phyloP scores from a whole-genome alignment of 92 coral and sea anemone genomes.

The Zoanthus solanderi region DNA sequence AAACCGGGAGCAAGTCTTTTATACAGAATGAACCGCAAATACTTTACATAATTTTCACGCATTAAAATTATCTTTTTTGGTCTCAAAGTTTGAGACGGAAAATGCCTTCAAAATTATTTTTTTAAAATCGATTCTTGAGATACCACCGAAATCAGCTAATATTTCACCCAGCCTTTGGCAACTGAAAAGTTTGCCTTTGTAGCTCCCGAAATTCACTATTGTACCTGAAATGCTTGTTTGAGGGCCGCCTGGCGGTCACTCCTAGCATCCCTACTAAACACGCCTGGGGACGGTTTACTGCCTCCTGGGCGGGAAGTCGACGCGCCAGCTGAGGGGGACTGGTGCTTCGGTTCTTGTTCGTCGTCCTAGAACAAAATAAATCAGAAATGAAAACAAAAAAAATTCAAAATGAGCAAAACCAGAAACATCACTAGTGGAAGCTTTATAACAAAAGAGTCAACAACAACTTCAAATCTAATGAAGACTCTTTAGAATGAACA shows the following conservation, averaged over 20 bases:
- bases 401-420: background rate
- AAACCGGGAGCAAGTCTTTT: background rate
- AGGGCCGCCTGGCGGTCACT: constrained; percentile 89
- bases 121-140: too few species aligned
- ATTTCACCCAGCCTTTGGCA: background rate
- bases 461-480: background rate
- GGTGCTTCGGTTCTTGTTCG: constrained; percentile 25
- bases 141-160: background rate
- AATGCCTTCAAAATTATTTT: too few species aligned
- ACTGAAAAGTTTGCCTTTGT: background rate
- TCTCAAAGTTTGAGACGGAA: too few species aligned
- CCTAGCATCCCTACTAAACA: constrained; percentile 76
- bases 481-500: too few species aligned
- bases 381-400: background rate
- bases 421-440: background rate
- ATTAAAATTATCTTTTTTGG: too few species aligned
- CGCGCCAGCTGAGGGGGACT: constrained; percentile 26
- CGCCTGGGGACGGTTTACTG: constrained; percentile 56
- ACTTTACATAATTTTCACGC: too few species aligned
- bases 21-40: too few species aligned
- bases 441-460: background rate
- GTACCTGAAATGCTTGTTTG: constrained; percentile 93
- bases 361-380: background rate
- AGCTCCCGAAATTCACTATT: background rate
- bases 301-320: constrained; percentile 48